Conservation (phyloP, 1,140 invertebrate species). For the Leucophenga varia region DNA sequence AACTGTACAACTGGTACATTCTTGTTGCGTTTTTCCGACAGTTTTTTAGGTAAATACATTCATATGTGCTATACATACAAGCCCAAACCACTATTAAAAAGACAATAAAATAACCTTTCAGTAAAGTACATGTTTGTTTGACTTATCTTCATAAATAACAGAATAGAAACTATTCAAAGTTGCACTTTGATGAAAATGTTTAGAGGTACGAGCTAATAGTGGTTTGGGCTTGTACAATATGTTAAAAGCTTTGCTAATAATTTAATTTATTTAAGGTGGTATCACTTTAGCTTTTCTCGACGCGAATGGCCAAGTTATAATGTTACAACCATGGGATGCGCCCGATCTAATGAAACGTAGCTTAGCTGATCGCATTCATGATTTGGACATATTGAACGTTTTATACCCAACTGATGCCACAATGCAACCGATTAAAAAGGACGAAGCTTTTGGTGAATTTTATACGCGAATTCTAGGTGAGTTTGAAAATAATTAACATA, state of each 20-base stretch:
- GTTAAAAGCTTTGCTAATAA: background rate
- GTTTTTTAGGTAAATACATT: slow-evolving; percentile 77
- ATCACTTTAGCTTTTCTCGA: slow-evolving; percentile 91
- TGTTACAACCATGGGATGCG: slow-evolving; percentile 88
- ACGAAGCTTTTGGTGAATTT: slow-evolving; percentile 87
- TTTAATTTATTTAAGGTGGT: slow-evolving; percentile 70
- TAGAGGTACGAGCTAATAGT: too few relatives aligned
- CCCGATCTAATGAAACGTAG: slow-evolving; percentile 89
- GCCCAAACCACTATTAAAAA: too few relatives aligned
- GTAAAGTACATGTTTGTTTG: too few relatives aligned
- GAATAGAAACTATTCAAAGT: too few relatives aligned
- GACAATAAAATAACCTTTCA: too few relatives aligned
- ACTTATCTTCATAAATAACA: too few relatives aligned
- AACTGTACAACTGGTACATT: slow-evolving; percentile 83
- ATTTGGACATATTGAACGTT: slow-evolving; percentile 78
- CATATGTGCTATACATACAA: too few relatives aligned
- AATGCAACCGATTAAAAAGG: slow-evolving; percentile 67
- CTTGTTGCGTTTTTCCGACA: slow-evolving; percentile 90
- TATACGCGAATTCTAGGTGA: slow-evolving; percentile 78
- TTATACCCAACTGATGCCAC: slow-evolving; percentile 93
- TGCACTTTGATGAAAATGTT: too few relatives aligned
- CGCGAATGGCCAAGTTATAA: slow-evolving; percentile 65
- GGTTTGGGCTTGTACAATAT: too few relatives aligned
- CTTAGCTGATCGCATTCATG: slow-evolving; percentile 85
- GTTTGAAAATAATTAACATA: too few relatives aligned